Evolutionary conservation across 1,140 invertebrate genomes (phyloP), one percentile per base, ranked within the genome.

Genomic region (Orussus abietinus): DNA sequence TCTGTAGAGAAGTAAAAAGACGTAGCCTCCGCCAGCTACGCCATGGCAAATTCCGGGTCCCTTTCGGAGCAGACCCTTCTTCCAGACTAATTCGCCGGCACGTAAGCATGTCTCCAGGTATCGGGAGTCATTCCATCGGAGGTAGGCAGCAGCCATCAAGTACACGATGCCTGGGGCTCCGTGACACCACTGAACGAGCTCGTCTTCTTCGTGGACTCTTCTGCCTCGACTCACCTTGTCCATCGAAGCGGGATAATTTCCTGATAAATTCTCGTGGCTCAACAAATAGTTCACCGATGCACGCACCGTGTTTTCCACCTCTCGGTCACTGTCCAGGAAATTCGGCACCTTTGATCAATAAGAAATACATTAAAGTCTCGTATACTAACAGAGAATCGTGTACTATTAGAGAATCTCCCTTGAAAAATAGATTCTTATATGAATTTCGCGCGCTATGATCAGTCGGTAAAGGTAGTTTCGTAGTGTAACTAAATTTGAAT

Each of bases 151-250:
- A 2, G 86, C 88, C 74, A 92, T 77, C 13, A 91, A 59, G 62
- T 91, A 92, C 5, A 90, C 69, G 2, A 83, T 78, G 5, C 89
- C 87, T 31, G 88, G 83, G 19, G 88, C 88, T 1, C 90, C 90
- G 68, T 92, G 89, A 70, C 90, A 93, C 89, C 89, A 92, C 59
- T 93, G 90, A 3, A 92, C 79, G 2, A 92, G 59, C 46, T 88
- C 82, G 25, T 85, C 77, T 12, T 57, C 51, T 15, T 67, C 60
- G 2, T 73, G 70, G 4, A 63, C 51, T 22, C 46, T 31, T 7
- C 71, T 56, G 15, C 57, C 59, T 3, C 56, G 55, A 15, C 55
- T 55, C 29, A 84, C 53, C 65, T 91, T 86, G 61, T 88, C 86
- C 59, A 85, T 77, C 3, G 82, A 81, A 45, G 80, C 80, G 0